Conservation (phyloP, 2,888 invertebrate genomes). For the Urechis unicinctus region DNA sequence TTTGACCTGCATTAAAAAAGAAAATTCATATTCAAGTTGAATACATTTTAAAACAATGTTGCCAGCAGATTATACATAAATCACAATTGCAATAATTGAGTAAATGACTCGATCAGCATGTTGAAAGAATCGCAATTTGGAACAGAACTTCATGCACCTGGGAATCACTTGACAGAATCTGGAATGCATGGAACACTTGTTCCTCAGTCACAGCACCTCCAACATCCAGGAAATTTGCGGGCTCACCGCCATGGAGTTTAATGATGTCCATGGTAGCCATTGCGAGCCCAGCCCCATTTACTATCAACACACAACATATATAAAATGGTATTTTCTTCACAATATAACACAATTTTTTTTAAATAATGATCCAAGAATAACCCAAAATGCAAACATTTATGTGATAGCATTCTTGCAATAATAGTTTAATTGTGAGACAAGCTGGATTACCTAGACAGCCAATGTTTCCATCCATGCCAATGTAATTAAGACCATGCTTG, state of each 20-base stretch:
- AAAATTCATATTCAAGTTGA: too few relatives aligned
- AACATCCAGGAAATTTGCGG: conserved; percentile 97
- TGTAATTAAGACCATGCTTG: conserved; percentile 86
- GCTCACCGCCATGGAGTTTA: conserved; percentile 87
- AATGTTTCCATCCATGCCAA: conserved; percentile 95
- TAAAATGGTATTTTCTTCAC: not conserved
- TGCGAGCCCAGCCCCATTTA: conserved; percentile 97
- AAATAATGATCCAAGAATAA: too few relatives aligned
- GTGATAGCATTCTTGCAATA: not conserved
- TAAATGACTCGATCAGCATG: too few relatives aligned
- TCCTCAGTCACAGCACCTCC: conserved; percentile 92
- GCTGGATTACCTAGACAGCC: conserved; percentile 67
- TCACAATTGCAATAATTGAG: too few relatives aligned
- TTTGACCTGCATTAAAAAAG: conserved; percentile 76
- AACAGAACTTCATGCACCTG: conserved; percentile 39
- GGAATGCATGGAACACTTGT: conserved; percentile 88
- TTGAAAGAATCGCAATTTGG: not conserved
- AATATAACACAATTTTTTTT: too few relatives aligned
- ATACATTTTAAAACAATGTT: too few relatives aligned
- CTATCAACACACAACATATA: conserved; percentile 54
- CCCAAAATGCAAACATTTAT: not conserved
- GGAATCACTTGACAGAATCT: conserved; percentile 71
- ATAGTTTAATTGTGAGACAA: not conserved
- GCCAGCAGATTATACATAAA: too few relatives aligned
- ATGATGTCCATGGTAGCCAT: conserved; percentile 99